Evolutionary conservation across 2,888 invertebrate genomes (phyloP).

Genomic region (Lymantria dispar): DNA sequence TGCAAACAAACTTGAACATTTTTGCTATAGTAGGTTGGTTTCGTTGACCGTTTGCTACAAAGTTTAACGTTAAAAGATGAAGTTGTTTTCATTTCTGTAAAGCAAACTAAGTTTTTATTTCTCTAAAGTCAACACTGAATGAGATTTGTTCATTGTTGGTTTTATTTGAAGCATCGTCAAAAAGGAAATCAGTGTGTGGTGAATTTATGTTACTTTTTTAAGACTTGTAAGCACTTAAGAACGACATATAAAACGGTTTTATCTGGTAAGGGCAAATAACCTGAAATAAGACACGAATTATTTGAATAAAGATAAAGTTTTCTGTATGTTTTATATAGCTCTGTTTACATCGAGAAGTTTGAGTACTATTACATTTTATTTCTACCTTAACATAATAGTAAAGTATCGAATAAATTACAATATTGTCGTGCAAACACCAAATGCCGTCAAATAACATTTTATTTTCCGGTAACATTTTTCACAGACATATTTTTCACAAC

Average conservation of each 20-base stretch:
- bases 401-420: conserved; percentile 6
- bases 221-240: background rate
- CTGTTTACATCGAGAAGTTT: background rate
- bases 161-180: no score
- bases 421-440: conserved; percentile 8
- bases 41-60: conserved; percentile 26
- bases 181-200: background rate
- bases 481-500: conserved; percentile 43
- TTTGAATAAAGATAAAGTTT: background rate
- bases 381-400: conserved; percentile 4
- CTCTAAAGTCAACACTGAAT: conserved; percentile 21
- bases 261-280: background rate
- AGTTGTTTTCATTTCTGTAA: conserved; percentile 2
- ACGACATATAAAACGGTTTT: background rate
- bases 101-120: conserved; percentile 27
- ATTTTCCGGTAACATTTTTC: conserved; percentile 29
- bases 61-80: conserved; percentile 13
- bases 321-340: background rate
- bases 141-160: conserved; percentile 18
- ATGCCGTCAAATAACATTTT: conserved; percentile 18
- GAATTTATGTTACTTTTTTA: conserved; percentile 3
- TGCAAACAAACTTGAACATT: conserved; percentile 39
- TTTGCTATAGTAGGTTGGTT: conserved; percentile 13
- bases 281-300: background rate
- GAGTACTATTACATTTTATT: background rate